Evolutionary conservation across 2,888 invertebrate genomes (phyloP).

Genomic region (Carterocephalus palaemon): DNA sequence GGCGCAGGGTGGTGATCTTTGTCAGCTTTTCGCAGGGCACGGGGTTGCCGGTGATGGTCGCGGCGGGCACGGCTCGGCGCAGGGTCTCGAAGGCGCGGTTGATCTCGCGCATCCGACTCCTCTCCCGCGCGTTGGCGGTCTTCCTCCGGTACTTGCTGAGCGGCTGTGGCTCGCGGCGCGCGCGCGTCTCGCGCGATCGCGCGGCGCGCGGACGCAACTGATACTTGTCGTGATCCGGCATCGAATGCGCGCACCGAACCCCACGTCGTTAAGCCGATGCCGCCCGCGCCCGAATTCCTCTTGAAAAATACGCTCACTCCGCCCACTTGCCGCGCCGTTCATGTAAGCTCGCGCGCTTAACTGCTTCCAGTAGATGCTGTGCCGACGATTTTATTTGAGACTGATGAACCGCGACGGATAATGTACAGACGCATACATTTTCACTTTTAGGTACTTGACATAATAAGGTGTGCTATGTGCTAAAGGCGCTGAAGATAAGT

Average conservation of each 20-base stretch:
- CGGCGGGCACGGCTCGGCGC: constrained; percentile 85
- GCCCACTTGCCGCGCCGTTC: constrained; percentile 70
- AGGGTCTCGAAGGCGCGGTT: constrained; percentile 92
- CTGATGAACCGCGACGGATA: constrained; percentile 17
- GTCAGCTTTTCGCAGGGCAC: constrained; percentile 88
- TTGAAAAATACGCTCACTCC: constrained; percentile 67
- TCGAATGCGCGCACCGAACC: constrained; percentile 53
- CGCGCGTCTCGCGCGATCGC: constrained; percentile 70
- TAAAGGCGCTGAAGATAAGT: too few relatives aligned
- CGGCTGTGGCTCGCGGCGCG: constrained; percentile 83
- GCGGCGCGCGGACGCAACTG: constrained; percentile 75
- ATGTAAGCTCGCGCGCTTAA: constrained; percentile 52
- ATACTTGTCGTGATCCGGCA: constrained; percentile 77
- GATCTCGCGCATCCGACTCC: constrained; percentile 93
- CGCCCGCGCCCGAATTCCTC: constrained; percentile 58
- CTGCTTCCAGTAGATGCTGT: constrained; percentile 13
- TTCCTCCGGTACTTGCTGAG: constrained; percentile 93
- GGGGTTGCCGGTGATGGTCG: constrained; percentile 72
- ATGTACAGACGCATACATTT: constrained; percentile 21
- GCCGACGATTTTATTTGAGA: constrained; percentile 17
- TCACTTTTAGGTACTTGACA: constrained; percentile 1
- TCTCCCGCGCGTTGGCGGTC: constrained; percentile 93
- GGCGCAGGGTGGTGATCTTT: constrained; percentile 91
- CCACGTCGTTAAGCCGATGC: constrained; percentile 40
- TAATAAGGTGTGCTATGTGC: too few relatives aligned